phyloP scores from a whole-genome alignment of 2,888 invertebrate species.

The Andrena trimmerana region DNA sequence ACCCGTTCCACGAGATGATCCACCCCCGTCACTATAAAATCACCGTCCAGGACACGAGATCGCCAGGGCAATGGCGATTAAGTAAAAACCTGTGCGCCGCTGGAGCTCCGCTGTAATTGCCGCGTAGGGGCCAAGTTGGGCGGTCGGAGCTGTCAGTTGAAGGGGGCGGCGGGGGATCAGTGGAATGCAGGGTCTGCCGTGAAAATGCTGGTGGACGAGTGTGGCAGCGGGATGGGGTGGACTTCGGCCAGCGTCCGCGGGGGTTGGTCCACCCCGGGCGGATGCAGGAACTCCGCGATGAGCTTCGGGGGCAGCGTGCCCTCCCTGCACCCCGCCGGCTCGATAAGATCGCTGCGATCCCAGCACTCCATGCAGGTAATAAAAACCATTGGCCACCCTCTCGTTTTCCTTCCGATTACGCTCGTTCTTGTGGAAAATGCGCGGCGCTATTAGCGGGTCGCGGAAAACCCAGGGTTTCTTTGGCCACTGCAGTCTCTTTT shows the following conservation, averaged over 20 bases:
- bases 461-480: not conserved
- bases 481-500: too few relatives aligned
- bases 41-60: not conserved
- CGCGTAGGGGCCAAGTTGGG: not conserved
- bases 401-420: not conserved
- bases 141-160: not conserved
- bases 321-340: slow-evolving; percentile 82
- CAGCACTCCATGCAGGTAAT: slow-evolving; percentile 82
- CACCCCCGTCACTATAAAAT: not conserved
- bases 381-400: slow-evolving; percentile 5
- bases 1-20: not conserved
- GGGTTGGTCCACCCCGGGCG: slow-evolving; percentile 82
- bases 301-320: slow-evolving; percentile 84
- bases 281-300: slow-evolving; percentile 82
- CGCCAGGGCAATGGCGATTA: not conserved
- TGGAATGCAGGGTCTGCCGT: slow-evolving; percentile 40
- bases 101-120: not conserved
- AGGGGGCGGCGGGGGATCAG: slow-evolving; percentile 21
- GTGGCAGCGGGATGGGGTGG: slow-evolving; percentile 78
- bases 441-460: not conserved
- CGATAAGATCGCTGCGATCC: slow-evolving; percentile 81
- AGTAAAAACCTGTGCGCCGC: not conserved
- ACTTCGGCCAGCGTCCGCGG: slow-evolving; percentile 74
- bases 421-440: not conserved
- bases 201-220: slow-evolving; percentile 82